Evolutionary conservation across 2,888 invertebrate species (phyloP), one percentile per base, ranked within the genome.

Genomic region (Trichopria drosophilae): DNA sequence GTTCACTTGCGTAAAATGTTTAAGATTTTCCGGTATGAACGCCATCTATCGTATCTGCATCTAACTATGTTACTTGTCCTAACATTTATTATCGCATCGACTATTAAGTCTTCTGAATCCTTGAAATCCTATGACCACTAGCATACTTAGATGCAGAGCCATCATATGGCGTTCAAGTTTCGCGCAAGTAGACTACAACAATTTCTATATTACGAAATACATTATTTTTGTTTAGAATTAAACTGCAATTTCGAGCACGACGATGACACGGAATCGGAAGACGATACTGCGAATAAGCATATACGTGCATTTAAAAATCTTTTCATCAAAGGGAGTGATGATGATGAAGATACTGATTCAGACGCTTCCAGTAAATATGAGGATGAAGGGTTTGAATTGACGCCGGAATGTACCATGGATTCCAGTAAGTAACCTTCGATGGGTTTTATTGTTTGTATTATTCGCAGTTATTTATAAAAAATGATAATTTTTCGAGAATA

Each of bases 271-370:
- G 88, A 88, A 67, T 86, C 87, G 0, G 88, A 88, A 59, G 71
- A 70, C 7, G 86, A 86, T 62, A 88, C 88, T 61, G 83, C 83
- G 1, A 77, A 82, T 2, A 87, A 86, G 66, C 73, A 88, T 34
- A 82, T 85, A 1, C 82, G 82, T 40, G 86, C 86, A n/a, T 85
- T 88, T 55, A 84, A 85, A 12, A 87, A 88, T 76, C 75, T 91
- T 51, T 89, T 91, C 74, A 87, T 87, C 31, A 77, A 79, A 47
- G 82, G 82, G 48, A 83, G 82, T 44, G 84, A 83, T 58, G 84
- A 82, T 31, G 79, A 77, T 0, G 79, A 79, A 50, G 76, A 72
- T 10, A 78, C 77, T 42, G 79, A 79, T 54, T 76, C 77, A 4
- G 79, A 79, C 31, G 76, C 73, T 15, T 76, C 76, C 0, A 77